These are phyloP conservation scores for Ciconia boyciana DNA, from an alignment of 2,113 vertebrate species.

Conservation along the genomic window DNA sequence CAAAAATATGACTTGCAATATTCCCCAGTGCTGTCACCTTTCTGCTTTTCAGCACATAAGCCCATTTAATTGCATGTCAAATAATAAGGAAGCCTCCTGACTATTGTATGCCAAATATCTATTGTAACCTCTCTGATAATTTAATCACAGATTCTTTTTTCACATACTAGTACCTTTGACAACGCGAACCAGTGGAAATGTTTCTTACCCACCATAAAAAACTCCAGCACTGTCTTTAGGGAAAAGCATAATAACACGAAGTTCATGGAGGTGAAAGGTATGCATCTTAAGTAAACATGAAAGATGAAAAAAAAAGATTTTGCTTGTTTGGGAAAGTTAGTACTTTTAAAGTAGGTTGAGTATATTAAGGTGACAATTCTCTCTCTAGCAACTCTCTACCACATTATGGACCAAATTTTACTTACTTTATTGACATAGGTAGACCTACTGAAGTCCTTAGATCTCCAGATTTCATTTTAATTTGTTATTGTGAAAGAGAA, in stretches of 20 bases:
- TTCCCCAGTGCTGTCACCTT: neutral
- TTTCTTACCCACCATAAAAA: neutral
- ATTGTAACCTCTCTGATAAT: neutral
- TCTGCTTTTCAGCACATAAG: neutral
- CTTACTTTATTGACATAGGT: neutral
- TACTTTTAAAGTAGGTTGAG: neutral
- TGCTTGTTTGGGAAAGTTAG: neutral
- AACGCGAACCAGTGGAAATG: neutral
- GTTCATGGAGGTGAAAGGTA: neutral
- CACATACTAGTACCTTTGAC: neutral
- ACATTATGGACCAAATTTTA: neutral
- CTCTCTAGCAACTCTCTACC: neutral
- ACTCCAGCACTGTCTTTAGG: neutral
- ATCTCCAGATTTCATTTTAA: neutral
- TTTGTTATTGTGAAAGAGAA: neutral
- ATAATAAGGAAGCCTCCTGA: neutral
- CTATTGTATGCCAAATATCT: neutral
- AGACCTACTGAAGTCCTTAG: neutral
- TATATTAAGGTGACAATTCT: neutral
- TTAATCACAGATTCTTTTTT: neutral
- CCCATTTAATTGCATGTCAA: slow-evolving; percentile 1
- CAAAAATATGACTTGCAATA: neutral
- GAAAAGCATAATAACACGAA: neutral
- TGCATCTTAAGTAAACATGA: neutral
- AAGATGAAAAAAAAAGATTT: neutral